These are phyloP conservation scores for Zaprionus davidi DNA, from an alignment of 1,140 invertebrate species.

Conservation along the genomic window DNA sequence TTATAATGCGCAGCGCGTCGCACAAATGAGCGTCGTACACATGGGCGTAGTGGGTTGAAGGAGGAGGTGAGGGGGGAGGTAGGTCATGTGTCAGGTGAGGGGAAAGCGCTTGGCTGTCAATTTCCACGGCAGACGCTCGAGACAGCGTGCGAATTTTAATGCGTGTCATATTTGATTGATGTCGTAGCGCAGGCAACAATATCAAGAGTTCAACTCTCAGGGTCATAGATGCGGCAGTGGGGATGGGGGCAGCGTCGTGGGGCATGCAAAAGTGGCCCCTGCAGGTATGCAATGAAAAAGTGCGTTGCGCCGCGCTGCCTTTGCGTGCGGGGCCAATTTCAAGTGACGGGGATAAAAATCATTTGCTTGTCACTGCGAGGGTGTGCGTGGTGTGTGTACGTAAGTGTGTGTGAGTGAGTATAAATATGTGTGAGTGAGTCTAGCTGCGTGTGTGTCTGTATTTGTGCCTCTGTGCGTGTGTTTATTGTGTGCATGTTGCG, in stretches of 20 bases:
- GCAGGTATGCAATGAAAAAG: constrained; percentile 78
- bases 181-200: constrained; percentile 66
- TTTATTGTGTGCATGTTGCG: constrained; percentile 57
- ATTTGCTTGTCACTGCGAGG: constrained; percentile 40
- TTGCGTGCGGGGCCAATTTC: constrained; percentile 27
- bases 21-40: constrained; percentile 21
- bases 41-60: background rate
- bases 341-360: constrained; percentile 31
- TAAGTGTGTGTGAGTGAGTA: background rate
- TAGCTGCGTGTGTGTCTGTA: background rate
- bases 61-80: too few relatives aligned
- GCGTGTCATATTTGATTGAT: constrained; percentile 83
- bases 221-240: constrained; percentile 30
- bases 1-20: constrained; percentile 60
- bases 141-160: constrained; percentile 70
- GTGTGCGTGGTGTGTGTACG: background rate
- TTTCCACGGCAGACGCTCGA: constrained; percentile 33
- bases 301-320: constrained; percentile 47
- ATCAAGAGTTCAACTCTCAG: constrained; percentile 75
- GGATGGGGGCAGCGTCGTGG: background rate
- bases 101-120: constrained; percentile 33
- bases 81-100: constrained; percentile 10
- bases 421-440: background rate
- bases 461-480: constrained; percentile 10
- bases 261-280: constrained; percentile 57